A percentile compares a stretch with the other conserved stretches of the same genome.
Conservation (phyloP, 2,113 vertebrate species). For the Mustela nigripes region DNA sequence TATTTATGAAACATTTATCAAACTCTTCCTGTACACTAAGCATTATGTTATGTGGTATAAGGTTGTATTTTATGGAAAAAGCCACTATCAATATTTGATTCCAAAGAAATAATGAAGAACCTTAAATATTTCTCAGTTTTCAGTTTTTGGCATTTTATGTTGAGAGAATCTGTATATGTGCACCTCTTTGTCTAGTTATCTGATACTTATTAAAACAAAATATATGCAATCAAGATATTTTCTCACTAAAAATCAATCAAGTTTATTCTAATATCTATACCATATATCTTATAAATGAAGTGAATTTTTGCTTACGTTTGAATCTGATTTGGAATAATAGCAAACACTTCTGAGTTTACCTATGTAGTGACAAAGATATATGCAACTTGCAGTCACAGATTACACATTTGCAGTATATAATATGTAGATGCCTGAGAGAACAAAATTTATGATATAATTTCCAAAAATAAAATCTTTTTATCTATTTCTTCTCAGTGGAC, state of each 20-base stretch:
- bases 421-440: not conserved
- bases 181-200: not conserved
- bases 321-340: not conserved
- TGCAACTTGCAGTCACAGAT: not conserved
- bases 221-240: not conserved
- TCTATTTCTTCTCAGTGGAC: not conserved
- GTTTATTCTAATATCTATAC: not conserved
- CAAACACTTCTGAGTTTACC: not conserved
- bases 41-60: not conserved
- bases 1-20: slow-evolving; percentile 56
- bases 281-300: not conserved
- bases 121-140: slow-evolving; percentile 4
- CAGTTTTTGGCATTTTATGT: not conserved
- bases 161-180: not conserved
- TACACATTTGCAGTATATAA: not conserved
- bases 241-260: not conserved
- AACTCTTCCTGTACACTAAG: not conserved
- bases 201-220: slow-evolving; percentile 24
- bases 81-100: not conserved
- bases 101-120: slow-evolving; percentile 21
- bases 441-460: not conserved
- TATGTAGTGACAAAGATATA: not conserved
- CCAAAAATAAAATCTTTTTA: slow-evolving; percentile 9
- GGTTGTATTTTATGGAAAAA: not conserved
- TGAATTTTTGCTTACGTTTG: not conserved